phyloP scores from a whole-genome alignment of 2,797 vertebrate species.

The Brachyrhaphis roseni region DNA sequence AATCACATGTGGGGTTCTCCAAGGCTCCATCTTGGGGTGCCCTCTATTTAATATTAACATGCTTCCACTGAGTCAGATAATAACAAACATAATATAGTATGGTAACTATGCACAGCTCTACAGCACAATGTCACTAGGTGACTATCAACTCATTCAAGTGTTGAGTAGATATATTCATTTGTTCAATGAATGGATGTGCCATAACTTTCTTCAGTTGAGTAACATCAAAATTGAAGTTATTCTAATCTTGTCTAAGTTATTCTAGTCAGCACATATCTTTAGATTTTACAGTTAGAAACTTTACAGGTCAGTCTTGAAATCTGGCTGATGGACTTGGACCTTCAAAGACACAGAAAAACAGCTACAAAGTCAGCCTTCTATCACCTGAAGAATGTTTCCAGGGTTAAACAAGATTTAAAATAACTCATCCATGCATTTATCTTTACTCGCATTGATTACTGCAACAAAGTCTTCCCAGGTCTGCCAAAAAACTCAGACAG shows the following conservation, averaged over 20 bases:
- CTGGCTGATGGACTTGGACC: background rate
- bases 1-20: background rate
- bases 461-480: background rate
- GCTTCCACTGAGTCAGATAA: background rate
- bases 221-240: background rate
- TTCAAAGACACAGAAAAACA: background rate
- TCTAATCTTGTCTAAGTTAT: too few relatives aligned
- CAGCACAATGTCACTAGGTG: too few relatives aligned
- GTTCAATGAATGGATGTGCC: background rate
- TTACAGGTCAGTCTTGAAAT: background rate
- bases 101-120: too few relatives aligned
- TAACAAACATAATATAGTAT: background rate
- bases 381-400: background rate
- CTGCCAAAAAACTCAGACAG: background rate
- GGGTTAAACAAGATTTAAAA: background rate
- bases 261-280: background rate
- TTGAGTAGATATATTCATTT: background rate
- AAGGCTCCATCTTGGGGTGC: background rate
- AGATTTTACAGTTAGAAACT: background rate
- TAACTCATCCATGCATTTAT: background rate
- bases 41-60: background rate
- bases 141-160: background rate
- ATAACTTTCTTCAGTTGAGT: background rate
- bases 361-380: background rate
- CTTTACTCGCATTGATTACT: background rate